Percentiles rank a stretch among this genome's conserved stretches.
phyloP scores from a whole-genome alignment of 2,113 vertebrate genomes.

The Eubucco bourcierii region DNA sequence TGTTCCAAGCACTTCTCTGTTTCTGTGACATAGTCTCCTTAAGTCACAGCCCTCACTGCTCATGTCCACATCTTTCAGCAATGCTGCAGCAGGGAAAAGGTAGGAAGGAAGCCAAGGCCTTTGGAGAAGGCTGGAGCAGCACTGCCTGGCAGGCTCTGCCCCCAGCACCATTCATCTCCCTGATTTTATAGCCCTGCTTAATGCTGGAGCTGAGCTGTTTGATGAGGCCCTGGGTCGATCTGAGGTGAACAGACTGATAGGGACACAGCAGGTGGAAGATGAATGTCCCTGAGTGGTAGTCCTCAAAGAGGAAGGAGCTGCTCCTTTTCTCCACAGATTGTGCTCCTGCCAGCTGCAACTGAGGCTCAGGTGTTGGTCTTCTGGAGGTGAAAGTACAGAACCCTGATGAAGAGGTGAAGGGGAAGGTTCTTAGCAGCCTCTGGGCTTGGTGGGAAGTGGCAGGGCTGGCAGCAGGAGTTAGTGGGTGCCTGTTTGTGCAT shows the following conservation, averaged over 20 bases:
- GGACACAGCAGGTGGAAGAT: background rate
- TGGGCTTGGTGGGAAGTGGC: background rate
- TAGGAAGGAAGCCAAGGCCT: background rate
- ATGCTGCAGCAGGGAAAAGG: background rate
- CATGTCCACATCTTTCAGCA: background rate
- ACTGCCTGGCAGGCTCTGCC: background rate
- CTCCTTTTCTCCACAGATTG: background rate
- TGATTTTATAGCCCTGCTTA: background rate
- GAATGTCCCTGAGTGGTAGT: background rate
- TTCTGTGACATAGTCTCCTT: background rate
- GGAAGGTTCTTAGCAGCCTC: background rate
- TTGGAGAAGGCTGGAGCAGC: background rate
- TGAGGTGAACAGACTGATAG: background rate
- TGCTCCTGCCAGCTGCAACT: background rate
- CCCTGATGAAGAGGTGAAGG: background rate
- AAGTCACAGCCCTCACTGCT: background rate
- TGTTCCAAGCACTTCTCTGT: too few species aligned
- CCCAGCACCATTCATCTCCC: background rate
- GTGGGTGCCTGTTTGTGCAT: background rate
- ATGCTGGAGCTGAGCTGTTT: slow-evolving; percentile 2
- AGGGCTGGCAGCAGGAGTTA: background rate
- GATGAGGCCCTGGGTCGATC: background rate
- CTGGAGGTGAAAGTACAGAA: background rate
- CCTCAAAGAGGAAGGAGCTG: background rate
- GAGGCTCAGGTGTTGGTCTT: background rate